Conservation (phyloP, 2,797 vertebrate genomes). For the Ammospiza maritima region DNA sequence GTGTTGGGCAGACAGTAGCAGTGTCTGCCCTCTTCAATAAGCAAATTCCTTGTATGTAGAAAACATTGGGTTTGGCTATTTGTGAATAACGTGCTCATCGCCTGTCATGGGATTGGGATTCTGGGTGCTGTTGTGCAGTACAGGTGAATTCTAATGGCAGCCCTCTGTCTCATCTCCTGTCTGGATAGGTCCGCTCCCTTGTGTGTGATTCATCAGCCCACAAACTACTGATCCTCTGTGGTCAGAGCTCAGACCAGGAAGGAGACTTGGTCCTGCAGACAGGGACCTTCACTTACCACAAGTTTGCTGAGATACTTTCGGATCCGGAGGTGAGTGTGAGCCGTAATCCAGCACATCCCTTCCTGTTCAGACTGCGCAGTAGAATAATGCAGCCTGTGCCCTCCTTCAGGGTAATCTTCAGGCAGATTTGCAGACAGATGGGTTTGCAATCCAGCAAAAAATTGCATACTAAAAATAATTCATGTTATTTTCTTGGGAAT, state of each 20-base stretch:
- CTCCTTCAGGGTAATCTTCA: neutral
- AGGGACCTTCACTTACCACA: constrained; percentile 88
- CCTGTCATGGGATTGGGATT: neutral
- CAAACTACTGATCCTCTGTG: constrained; percentile 91
- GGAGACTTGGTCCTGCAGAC: constrained; percentile 89
- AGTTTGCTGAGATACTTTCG: constrained; percentile 87
- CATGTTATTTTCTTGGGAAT: neutral
- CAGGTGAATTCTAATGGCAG: neutral
- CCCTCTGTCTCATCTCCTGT: neutral
- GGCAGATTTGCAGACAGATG: neutral
- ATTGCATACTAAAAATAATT: neutral
- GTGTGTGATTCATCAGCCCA: constrained; percentile 85
- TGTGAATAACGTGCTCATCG: rapidly evolving
- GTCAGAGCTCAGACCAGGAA: constrained; percentile 90
- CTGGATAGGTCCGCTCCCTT: constrained; percentile 83
- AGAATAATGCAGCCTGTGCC: rapidly evolving
- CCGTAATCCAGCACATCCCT: neutral
- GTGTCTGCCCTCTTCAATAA: neutral
- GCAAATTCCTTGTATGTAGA: neutral
- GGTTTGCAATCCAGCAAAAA: neutral
- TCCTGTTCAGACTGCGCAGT: neutral
- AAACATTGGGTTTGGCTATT: neutral
- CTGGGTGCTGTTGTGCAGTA: neutral
- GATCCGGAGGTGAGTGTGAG: constrained; percentile 65
- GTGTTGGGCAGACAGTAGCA: neutral